Conservation (phyloP, 2,888 invertebrate genomes). For the Torymus auratus region DNA sequence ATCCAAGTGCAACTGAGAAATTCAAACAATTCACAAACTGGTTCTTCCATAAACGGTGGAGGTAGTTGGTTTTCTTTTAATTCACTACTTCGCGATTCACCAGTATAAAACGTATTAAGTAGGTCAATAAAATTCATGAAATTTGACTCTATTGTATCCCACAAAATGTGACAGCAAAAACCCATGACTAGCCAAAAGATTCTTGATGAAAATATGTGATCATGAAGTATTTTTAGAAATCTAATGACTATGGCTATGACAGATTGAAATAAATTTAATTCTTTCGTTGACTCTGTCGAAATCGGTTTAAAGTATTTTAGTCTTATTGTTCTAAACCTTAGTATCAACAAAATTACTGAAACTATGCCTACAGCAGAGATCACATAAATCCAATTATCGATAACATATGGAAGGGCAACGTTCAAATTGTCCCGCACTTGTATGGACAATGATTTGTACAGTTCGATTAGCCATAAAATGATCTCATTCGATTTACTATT, state of each 20-base stretch:
- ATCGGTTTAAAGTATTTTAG: neutral
- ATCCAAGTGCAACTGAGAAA: constrained; percentile 13
- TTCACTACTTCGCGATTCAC: neutral
- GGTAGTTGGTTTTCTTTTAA: neutral
- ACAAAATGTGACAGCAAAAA: constrained; percentile 14
- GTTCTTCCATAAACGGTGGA: neutral
- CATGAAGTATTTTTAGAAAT: neutral
- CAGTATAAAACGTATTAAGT: neutral
- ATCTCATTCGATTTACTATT: neutral
- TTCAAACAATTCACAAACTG: neutral
- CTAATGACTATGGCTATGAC: neutral
- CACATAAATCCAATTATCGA: constrained; percentile 8
- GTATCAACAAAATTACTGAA: neutral
- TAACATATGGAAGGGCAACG: neutral
- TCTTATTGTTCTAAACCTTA: neutral
- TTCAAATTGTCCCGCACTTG: neutral
- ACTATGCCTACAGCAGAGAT: neutral
- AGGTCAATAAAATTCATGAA: neutral
- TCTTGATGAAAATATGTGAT: constrained; percentile 18
- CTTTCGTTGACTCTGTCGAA: neutral
- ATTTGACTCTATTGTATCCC: constrained; percentile 9
- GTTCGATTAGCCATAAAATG: neutral
- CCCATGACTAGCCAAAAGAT: constrained; percentile 47
- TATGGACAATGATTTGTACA: neutral
- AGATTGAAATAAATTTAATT: neutral